A percentile compares a stretch with the other conserved stretches of the same genome.
Conservation (phyloP, 2,888 invertebrate genomes). For the Chrysolina haemoptera region DNA sequence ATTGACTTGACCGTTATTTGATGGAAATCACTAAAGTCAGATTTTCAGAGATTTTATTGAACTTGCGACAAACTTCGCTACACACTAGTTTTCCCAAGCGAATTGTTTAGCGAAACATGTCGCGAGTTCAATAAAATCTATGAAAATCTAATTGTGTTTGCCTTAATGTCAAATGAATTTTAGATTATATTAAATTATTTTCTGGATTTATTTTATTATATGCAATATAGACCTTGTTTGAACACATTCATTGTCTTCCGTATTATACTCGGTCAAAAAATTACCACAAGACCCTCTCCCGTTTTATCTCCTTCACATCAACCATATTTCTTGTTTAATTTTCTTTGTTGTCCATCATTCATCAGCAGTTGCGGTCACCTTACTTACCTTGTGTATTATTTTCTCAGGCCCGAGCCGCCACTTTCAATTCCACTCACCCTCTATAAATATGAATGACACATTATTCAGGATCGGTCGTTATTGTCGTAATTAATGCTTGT, state of each 20-base stretch:
- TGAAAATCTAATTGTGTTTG: too few relatives aligned
- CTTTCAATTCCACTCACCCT: slow-evolving; percentile 39
- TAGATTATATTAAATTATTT: too few relatives aligned
- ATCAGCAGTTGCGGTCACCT: slow-evolving; percentile 21
- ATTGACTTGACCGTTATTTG: too few relatives aligned
- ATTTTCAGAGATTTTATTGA: too few relatives aligned
- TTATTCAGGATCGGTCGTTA: slow-evolving; percentile 48
- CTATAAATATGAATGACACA: slow-evolving; percentile 38
- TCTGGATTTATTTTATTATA: too few relatives aligned
- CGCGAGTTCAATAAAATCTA: too few relatives aligned
- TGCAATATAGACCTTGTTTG: background rate
- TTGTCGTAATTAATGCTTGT: slow-evolving; percentile 55
- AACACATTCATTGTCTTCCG: background rate
- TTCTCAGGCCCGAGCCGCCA: slow-evolving; percentile 43
- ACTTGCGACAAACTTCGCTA: too few relatives aligned
- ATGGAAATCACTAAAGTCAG: too few relatives aligned
- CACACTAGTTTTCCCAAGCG: too few relatives aligned
- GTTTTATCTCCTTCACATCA: background rate
- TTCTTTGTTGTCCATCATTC: slow-evolving; percentile 17
- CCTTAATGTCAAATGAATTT: too few relatives aligned
- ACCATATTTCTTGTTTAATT: background rate
- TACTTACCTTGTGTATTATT: slow-evolving; percentile 29
- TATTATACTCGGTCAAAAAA: background rate
- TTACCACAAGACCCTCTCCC: background rate
- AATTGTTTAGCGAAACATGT: too few relatives aligned